phyloP scores from a whole-genome alignment of 2,888 invertebrate species.

The Hypomecis atomaria region DNA sequence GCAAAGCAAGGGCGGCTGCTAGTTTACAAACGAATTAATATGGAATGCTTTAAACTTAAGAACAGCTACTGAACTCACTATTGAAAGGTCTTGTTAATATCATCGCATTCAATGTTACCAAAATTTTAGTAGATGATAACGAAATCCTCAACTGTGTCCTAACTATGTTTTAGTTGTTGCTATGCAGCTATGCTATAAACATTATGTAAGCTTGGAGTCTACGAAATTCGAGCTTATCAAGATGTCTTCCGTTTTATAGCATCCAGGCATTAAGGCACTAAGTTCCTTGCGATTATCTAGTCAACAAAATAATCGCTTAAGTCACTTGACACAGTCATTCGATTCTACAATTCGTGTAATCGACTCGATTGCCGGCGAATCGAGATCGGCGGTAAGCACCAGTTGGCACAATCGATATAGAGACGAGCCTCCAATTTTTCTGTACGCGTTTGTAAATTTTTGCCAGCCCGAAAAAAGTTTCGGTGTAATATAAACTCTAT shows the following conservation, averaged over 20 bases:
- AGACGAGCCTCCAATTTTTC: slow-evolving; percentile 72
- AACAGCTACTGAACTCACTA: too few species aligned
- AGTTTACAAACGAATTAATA: too few species aligned
- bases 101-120: background rate
- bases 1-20: too few species aligned
- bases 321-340: slow-evolving; percentile 52
- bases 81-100: too few species aligned
- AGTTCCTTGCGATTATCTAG: slow-evolving; percentile 32
- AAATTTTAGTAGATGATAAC: background rate
- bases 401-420: slow-evolving; percentile 82
- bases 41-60: too few species aligned
- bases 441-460: slow-evolving; percentile 53
- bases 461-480: slow-evolving; percentile 44
- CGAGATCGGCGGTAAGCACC: slow-evolving; percentile 80
- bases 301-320: slow-evolving; percentile 47
- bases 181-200: background rate
- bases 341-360: slow-evolving; percentile 61
- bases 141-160: background rate
- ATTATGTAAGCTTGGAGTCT: slow-evolving; percentile 11
- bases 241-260: slow-evolving; percentile 41
- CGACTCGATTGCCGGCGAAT: slow-evolving; percentile 74
- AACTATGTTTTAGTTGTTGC: background rate
- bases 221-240: slow-evolving; percentile 19
- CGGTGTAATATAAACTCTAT: slow-evolving; percentile 61
- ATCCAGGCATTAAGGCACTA: slow-evolving; percentile 37